Percentiles rank a stretch among this genome's conserved stretches.
These are phyloP conservation scores for Drosophila subobscura DNA, from an alignment of 1,140 invertebrate species.

Conservation along the genomic window DNA sequence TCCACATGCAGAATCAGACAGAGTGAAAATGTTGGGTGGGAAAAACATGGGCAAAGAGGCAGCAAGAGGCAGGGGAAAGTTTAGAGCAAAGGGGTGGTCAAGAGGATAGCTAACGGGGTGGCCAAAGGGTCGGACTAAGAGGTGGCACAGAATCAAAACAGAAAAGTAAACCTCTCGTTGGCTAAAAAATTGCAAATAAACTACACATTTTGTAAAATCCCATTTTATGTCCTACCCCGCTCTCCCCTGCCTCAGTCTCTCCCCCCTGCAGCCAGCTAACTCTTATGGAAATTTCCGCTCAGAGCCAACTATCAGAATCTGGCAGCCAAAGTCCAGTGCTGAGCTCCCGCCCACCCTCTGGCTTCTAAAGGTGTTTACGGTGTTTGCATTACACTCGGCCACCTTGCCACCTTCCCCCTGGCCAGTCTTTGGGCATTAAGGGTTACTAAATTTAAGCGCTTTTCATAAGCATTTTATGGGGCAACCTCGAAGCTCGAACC, in stretches of 20 bases:
- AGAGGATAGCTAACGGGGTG: background rate
- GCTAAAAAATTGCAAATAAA: conserved; percentile 81
- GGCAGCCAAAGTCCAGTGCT: conserved; percentile 58
- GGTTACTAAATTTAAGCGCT: conserved; percentile 79
- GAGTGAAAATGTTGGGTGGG: background rate
- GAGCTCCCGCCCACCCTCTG: conserved; percentile 1
- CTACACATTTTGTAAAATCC: conserved; percentile 71
- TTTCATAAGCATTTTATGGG: conserved; percentile 76
- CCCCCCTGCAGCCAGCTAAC: background rate
- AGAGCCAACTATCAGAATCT: conserved; percentile 68
- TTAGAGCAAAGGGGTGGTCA: no score
- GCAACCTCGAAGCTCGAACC: conserved; percentile 1
- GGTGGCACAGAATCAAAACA: conserved; percentile 44
- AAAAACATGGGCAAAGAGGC: conserved; percentile 3
- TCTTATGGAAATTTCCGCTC: conserved; percentile 63
- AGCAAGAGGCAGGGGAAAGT: background rate
- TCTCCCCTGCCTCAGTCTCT: background rate
- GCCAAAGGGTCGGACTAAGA: background rate
- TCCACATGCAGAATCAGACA: conserved; percentile 55
- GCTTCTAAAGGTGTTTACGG: conserved; percentile 77
- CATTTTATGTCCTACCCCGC: background rate
- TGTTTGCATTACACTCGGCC: conserved; percentile 55
- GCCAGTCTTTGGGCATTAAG: conserved; percentile 19
- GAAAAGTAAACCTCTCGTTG: conserved; percentile 73
- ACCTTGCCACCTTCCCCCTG: background rate